A percentile compares a stretch with the other conserved stretches of the same genome.
These are phyloP conservation scores for Bombus consobrinus DNA, from an alignment of 1,140 invertebrate species.

Conservation along the genomic window DNA sequence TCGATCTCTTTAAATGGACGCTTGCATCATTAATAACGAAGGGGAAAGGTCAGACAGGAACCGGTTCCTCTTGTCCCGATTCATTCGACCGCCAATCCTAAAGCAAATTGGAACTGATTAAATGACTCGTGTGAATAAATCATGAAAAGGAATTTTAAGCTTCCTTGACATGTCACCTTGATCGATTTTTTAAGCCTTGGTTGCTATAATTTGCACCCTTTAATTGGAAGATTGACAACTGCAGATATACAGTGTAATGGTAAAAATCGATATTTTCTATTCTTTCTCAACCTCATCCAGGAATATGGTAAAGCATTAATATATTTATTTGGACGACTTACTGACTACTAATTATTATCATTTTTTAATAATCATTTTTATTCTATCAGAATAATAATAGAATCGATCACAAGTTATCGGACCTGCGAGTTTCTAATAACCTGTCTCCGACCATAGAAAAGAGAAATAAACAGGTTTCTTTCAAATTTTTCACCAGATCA, in stretches of 20 bases:
- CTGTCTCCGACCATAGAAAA: background rate
- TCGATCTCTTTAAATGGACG: background rate
- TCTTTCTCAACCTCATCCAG: too few relatives aligned
- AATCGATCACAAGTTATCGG: background rate
- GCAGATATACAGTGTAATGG: background rate
- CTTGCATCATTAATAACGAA: background rate
- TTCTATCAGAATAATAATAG: background rate
- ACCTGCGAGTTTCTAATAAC: background rate
- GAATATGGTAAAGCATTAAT: too few relatives aligned
- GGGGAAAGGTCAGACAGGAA: background rate
- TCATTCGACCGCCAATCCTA: background rate
- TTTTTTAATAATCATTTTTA: background rate
- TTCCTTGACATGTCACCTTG: background rate
- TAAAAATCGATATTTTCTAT: background rate
- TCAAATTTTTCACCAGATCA: background rate
- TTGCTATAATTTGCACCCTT: background rate
- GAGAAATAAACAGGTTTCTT: background rate
- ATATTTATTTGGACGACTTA: too few relatives aligned
- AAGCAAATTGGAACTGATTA: constrained; percentile 1
- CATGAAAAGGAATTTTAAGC: background rate
- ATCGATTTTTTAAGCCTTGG: background rate
- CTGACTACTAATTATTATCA: background rate
- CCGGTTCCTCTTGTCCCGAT: constrained; percentile 1
- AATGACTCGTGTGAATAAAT: background rate
- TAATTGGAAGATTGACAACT: background rate